Base-by-base conservation (phyloP, 1,140 invertebrate species). In the Drosophila lacteicornis region DNA sequence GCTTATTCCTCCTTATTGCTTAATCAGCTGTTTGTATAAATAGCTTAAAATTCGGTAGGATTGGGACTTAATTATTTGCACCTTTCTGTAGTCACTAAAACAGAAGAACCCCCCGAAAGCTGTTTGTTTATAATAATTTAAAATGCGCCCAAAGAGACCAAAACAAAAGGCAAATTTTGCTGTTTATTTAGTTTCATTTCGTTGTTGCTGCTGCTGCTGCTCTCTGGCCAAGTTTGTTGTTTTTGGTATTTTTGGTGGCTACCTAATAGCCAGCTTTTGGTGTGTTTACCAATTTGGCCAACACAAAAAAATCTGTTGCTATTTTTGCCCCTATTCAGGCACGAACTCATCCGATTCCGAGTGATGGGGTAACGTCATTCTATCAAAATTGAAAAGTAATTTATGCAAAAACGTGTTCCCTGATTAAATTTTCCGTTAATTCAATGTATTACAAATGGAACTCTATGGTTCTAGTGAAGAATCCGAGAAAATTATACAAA, bases 101-200 rank as follows among this genome's bases (percentile, higher is more conserved):
- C 75, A 78, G 75, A 56, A 25, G 36, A 38, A 13, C 12, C 53
- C 53, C 8, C 55, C 33, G 43, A 38, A 46, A 68, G 56, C 63
- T 78, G 75, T 78, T 78, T 78, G 75, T 78, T 78, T 78, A 78
- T 78, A 78, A 78, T 78, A 78, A 77, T 61, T 78, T 78, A 78
- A 77, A 78, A 59, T 45, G 55, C 75, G 56, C 69, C 56, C 58
- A 75, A 75, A 61, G 57, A 55, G 55, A 9, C 75, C 38, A 69
- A 77, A 57, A 61, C 42, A 46, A 67, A 47, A 58, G 65, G 38
- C 50, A 22, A 53, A 42, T 76, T 56, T 53, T 56, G 27, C 38
- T 78, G 75, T 78, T 78, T 78, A 78, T 78, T 78, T 69, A 42
- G 70, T 63, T 75, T 63, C 38, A 55, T 73, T 74, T 22, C 33